Base-by-base conservation (phyloP, 1,140 invertebrate genomes). In the Drosophila lacteicornis region DNA sequence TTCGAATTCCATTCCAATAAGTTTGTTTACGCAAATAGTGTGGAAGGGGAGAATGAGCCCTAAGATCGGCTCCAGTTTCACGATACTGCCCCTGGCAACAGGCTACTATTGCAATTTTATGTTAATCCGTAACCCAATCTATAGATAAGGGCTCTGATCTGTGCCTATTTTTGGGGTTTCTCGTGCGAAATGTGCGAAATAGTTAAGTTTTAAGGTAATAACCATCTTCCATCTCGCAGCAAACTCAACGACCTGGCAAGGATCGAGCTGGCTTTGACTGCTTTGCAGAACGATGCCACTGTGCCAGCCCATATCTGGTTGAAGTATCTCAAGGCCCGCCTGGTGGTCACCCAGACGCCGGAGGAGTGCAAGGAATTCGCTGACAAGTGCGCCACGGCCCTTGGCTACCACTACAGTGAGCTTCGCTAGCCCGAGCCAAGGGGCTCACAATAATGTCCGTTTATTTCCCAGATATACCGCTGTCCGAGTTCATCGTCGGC, bases 241-340 rank as follows among this genome's bases (percentile, higher is more conserved):
- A 65, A 80, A 43, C 19, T 87, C 0, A 78, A 80, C 38, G 68
- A 80, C 0, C 55, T 88, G 6, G 50, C 67, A 0, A 77, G 53
- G 5, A 80, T 87, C 6, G 50, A 84, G 27, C 4, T 40, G 6
- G 49, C 80, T 1, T 15, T 88, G 5, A 40, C 1, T 3, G 8
- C 58, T 15, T 45, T 80, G 22, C 43, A 70, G 6, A 43, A 51
- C 4, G n/a, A 47, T 3, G 38, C 56, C 27, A 53, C 53, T 33
- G 67, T 87, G 11, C 84, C 84, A 17, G 42, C 84, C 0, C 49
- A 87, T 9, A 51, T 87, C 4, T 87, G 83, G 83, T 40, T 83
- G 0, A 63, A 70, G 1, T 88, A 87, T 43, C 55, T 87, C 1
- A 77, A 74, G 46, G 59, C 56, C 0, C 46, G 57, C 0, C 30